Evolutionary conservation across 2,888 invertebrate genomes (phyloP).

Genomic region (Eupithecia dodoneata): DNA sequence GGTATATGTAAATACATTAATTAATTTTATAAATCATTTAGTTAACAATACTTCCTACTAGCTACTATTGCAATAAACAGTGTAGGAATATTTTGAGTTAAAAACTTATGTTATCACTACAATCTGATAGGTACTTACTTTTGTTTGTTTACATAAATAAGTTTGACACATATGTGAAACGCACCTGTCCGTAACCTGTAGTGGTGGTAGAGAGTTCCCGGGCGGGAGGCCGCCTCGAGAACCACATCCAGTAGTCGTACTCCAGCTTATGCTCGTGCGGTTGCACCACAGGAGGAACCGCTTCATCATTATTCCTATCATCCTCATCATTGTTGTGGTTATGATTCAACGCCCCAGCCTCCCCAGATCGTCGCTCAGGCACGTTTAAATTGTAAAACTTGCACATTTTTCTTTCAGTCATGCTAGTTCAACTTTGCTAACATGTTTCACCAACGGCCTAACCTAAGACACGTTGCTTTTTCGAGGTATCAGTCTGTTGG

Average conservation of each 20-base stretch:
- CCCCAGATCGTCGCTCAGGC: slow-evolving; percentile 79
- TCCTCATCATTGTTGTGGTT: slow-evolving; percentile 74
- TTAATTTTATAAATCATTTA: background rate
- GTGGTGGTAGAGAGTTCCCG: slow-evolving; percentile 74
- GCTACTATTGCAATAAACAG: background rate
- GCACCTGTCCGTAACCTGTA: slow-evolving; percentile 80
- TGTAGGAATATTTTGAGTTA: background rate
- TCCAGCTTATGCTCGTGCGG: slow-evolving; percentile 96
- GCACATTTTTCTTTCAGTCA: slow-evolving; percentile 84
- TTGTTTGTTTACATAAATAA: slow-evolving; percentile 44
- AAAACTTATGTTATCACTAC: background rate
- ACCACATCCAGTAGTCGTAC: slow-evolving; percentile 97
- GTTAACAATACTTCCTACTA: background rate
- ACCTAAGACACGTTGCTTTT: slow-evolving; percentile 82
- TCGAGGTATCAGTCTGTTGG: slow-evolving; percentile 61
- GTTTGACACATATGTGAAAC: slow-evolving; percentile 14
- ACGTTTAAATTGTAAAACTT: slow-evolving; percentile 84
- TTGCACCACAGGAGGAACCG: slow-evolving; percentile 83
- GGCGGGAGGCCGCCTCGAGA: slow-evolving; percentile 84
- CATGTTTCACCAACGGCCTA: slow-evolving; percentile 83
- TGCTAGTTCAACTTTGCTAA: slow-evolving; percentile 80
- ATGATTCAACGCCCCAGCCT: slow-evolving; percentile 62
- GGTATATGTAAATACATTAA: background rate
- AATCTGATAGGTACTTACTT: background rate
- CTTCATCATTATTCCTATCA: slow-evolving; percentile 69